A percentile compares a stretch with the other conserved stretches of the same genome.
Evolutionary conservation across 2,888 invertebrate species (phyloP).

Genomic region (Mythimna lalbum): DNA sequence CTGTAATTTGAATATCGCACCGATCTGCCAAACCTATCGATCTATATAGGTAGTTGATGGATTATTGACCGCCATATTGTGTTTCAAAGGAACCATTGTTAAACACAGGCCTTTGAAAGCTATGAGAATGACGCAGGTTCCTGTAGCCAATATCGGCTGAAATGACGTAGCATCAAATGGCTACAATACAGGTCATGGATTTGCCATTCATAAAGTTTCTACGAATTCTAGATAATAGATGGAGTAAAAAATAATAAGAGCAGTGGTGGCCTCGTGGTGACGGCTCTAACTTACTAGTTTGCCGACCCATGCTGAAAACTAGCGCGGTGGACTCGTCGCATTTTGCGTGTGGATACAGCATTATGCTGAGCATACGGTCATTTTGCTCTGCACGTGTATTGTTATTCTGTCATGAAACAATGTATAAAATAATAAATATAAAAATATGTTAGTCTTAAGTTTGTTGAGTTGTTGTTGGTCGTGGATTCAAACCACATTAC

Average conservation of each 20-base stretch:
- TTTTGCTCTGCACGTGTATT: too few species aligned
- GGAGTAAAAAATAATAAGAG: neutral
- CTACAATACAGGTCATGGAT: neutral
- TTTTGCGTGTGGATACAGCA: too few species aligned
- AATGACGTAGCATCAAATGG: neutral
- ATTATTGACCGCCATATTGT: neutral
- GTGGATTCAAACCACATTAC: too few species aligned
- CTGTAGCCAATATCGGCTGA: neutral
- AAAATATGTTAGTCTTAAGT: too few species aligned
- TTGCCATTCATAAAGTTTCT: conserved; percentile 1
- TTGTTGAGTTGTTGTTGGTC: too few species aligned
- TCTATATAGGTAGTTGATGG: neutral
- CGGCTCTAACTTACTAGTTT: too few species aligned
- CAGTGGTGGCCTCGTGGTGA: too few species aligned
- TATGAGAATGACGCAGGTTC: neutral
- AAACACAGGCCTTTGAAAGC: neutral
- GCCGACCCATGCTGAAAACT: too few species aligned
- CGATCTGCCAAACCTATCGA: neutral
- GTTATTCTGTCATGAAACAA: too few species aligned
- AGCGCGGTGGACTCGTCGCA: too few species aligned
- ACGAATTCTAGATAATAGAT: neutral
- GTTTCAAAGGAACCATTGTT: conserved; percentile 2
- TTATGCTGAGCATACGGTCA: too few species aligned
- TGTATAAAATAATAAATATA: too few species aligned
- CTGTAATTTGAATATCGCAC: neutral